Evolutionary conservation across 2,113 vertebrate genomes (phyloP), one percentile per base, ranked within the genome.

Genomic region (Sprattus sprattus): DNA sequence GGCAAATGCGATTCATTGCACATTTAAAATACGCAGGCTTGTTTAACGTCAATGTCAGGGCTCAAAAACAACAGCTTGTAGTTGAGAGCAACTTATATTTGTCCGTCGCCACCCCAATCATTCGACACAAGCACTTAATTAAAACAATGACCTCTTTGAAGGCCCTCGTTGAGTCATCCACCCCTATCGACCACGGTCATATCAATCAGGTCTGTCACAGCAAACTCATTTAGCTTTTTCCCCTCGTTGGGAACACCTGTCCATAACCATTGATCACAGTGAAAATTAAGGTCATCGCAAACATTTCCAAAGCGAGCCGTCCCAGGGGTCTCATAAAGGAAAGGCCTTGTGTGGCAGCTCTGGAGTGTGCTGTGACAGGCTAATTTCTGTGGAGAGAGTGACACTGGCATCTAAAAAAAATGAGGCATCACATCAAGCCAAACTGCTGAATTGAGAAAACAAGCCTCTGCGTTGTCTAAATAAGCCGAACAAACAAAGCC

Each of bases 401-500:
- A 82, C 85, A 84, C 75, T 47, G 81, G 54, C 4, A 28, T 39
- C 39, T 39, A 39, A 39, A 15, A 75, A 45, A 86, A 67, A 44
- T 81, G 52, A 86, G 50, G 67, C 82, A 84, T 78, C 6, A 32
- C 78, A 47, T 81, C 57, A 32, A 39, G 71, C 71, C 32, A 78
- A 32, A 32, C 28, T 16, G 71, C 71, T 32, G 71, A 28, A 78
- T 78, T 15, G 71, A 78, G 71, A 39, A 78, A 78, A 78, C 32
- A 39, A 71, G 28, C 28, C 28, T 11, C 32, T 3, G 28, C 28
- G 28, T 78, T 78, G 28, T 85, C 52, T 84, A 82, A 87, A 84
- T 85, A 87, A 64, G 81, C 54, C 90, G 81, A 85, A 44, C 50
- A 89, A 87, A 90, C 71, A 78, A 90, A 90, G 89, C 93, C 92